Evolutionary conservation across 2,797 vertebrate species (phyloP).

Genomic region (Oryzias sinensis): DNA sequence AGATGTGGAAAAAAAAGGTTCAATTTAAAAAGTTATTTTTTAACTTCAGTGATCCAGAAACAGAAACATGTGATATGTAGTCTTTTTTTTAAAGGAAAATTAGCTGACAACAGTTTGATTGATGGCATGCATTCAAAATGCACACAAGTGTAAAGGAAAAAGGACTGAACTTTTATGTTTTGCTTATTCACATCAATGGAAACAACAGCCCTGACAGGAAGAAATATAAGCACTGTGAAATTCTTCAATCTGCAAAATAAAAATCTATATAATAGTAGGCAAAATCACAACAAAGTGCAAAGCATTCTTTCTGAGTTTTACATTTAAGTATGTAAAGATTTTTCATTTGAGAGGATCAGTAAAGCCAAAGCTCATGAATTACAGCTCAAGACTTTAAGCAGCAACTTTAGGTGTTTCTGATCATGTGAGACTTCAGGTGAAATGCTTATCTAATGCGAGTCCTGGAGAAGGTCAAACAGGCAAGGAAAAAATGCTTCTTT

Average conservation of each 20-base stretch:
- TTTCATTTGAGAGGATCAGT: conserved; percentile 18
- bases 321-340: conserved; percentile 14
- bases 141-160: neutral
- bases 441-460: conserved; percentile 73
- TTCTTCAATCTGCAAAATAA: neutral
- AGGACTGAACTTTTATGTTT: neutral
- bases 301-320: conserved; percentile 10
- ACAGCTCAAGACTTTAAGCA: conserved; percentile 21
- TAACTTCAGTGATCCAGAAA: conserved; percentile 3
- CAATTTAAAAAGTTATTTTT: neutral
- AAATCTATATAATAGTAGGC: neutral
- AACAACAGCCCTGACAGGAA: neutral
- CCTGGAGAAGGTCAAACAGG: conserved; percentile 67
- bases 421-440: conserved; percentile 60
- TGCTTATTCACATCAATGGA: too few relatives aligned
- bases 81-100: conserved; percentile 1
- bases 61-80: neutral
- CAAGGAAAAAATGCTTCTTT: conserved; percentile 70
- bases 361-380: conserved; percentile 16
- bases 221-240: neutral
- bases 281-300: neutral
- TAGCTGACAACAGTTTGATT: neutral
- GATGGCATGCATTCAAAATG: neutral
- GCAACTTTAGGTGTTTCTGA: conserved; percentile 43
- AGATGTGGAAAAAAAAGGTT: neutral